Conservation (phyloP, 2,888 invertebrate genomes). For the Capitulum mitella region DNA sequence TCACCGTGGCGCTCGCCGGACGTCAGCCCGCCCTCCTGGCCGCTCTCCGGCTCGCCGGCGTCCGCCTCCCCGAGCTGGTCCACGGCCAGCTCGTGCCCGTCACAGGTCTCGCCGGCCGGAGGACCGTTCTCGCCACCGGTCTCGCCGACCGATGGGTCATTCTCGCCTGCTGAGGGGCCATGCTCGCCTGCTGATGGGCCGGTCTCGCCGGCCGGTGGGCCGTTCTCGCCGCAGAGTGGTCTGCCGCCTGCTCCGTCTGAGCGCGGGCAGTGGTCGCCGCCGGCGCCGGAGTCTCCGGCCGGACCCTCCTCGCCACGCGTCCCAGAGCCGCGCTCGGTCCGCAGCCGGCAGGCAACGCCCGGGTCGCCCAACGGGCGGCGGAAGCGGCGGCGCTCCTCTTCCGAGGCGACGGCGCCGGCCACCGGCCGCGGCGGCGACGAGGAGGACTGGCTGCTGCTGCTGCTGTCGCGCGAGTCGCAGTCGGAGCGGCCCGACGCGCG, state of each 20-base stretch:
- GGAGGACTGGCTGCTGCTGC: constrained; percentile 19
- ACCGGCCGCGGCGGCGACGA: not conserved
- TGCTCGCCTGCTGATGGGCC: too few species aligned
- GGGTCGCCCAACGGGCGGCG: not conserved
- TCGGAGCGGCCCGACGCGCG: not conserved
- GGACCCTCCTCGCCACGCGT: not conserved
- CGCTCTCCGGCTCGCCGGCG: too few species aligned
- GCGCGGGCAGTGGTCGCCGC: not conserved
- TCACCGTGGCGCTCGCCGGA: constrained; percentile 2
- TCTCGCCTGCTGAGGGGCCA: not conserved
- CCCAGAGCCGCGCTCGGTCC: too few species aligned
- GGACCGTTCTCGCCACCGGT: not conserved
- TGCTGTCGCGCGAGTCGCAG: constrained; percentile 25
- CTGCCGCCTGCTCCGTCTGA: not conserved
- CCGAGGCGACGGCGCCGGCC: not conserved
- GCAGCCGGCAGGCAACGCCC: too few species aligned
- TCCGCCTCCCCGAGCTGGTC: not conserved
- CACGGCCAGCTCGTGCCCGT: not conserved
- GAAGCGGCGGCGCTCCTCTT: not conserved
- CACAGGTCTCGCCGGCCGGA: not conserved
- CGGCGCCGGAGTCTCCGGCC: not conserved
- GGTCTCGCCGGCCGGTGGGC: not conserved
- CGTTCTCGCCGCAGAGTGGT: not conserved
- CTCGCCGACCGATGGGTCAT: not conserved
- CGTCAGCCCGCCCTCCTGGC: constrained; percentile 7